Conservation (phyloP, 2,888 invertebrate genomes). For the Mactromeris polynyma region DNA sequence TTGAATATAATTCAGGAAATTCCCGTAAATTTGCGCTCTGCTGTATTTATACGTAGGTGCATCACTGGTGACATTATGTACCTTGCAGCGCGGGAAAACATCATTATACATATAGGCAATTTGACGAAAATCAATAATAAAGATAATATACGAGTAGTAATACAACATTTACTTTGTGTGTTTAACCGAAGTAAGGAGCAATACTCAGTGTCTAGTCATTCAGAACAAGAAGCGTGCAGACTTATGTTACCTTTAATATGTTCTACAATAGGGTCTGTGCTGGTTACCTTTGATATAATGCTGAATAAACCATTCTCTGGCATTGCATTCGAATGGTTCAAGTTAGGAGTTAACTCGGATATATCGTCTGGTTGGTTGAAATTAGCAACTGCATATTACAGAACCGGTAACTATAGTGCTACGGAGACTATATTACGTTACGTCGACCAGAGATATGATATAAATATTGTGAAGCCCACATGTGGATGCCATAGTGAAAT, state of each 20-base stretch:
- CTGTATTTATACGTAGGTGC: background rate
- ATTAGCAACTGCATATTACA: conserved; percentile 8
- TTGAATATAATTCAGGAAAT: background rate
- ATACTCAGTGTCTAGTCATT: background rate
- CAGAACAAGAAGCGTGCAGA: background rate
- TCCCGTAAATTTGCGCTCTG: background rate
- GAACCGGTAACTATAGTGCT: background rate
- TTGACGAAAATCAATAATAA: background rate
- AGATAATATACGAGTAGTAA: background rate
- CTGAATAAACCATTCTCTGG: background rate
- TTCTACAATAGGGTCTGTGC: background rate
- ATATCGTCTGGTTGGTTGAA: no score
- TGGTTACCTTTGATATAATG: no score
- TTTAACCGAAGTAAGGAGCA: background rate
- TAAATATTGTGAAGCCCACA: background rate
- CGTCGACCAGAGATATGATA: no score
- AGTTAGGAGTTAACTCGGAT: background rate
- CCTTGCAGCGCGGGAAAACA: background rate
- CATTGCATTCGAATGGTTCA: background rate
- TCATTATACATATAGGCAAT: background rate
- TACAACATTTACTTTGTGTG: background rate
- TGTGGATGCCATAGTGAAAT: background rate
- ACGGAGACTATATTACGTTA: background rate
- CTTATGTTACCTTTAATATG: background rate
- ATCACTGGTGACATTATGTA: background rate